Base-by-base conservation (phyloP, 2,113 vertebrate species). In the Salvator merianae region DNA sequence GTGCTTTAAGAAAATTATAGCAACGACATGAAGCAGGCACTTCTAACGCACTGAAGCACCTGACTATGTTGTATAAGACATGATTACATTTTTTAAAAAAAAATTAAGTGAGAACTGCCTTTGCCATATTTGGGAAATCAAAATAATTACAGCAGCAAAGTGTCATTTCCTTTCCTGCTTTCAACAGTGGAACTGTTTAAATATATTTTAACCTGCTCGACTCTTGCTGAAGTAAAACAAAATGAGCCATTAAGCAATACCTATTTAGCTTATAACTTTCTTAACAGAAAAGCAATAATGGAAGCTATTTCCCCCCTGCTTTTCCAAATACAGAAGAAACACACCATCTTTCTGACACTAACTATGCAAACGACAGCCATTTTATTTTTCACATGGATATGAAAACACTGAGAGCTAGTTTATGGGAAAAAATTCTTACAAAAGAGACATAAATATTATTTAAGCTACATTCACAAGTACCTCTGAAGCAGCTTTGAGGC, bases 341-440 rank as follows among this genome's bases (percentile, higher is more conserved):
- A n/a, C 18, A 47, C 40, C 40, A 22, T 47, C 43, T 32, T 83
- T 85, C 81, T 90, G 69, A 79, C 79, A 69, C 53, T 69, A 40
- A 78, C 14, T 70, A 63, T 24, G 84, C 59, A 71, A 90, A 69
- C 70, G 71, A 87, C 47, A 82, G 90, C 65, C 86, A 90, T 84
- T 87, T 74, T 84, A 90, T 22, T 69, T 87, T 72, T 86, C 84
- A 87, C 75, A 74, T 71, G 87, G 0, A 84, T 53, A 10, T 66
- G 90, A 90, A 93, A 88, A 84, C 86, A 88, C 80, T 89, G 91
- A 78, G 77, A 84, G 84, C 30, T 83, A 77, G 40, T 87, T 73
- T 73, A 18, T 40, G 78, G 68, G 90, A 84, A 10, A 53, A 87
- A 87, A 83, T 43, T 47, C 43, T 47, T 47, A 47, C 43, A 47